Percentiles rank a stretch among this genome's conserved stretches.
These are phyloP conservation scores for Heteromormyrus szaboi DNA, from an alignment of 2,797 vertebrate species.

Conservation along the genomic window DNA sequence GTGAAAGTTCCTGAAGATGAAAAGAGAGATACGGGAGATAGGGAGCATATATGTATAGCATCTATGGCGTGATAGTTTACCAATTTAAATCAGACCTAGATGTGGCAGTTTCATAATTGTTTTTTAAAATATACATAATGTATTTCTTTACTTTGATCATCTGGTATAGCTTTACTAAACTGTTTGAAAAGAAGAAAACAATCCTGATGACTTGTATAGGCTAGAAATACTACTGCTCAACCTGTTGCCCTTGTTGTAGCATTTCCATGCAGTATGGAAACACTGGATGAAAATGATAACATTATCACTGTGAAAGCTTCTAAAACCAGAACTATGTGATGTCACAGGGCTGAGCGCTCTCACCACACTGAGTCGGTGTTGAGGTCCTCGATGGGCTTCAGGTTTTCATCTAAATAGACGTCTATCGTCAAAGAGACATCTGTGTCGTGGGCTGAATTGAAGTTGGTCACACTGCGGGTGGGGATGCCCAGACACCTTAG, in stretches of 20 bases:
- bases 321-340: neutral
- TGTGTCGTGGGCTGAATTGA: constrained; percentile 88
- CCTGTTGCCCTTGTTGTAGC: neutral
- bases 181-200: neutral
- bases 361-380: constrained; percentile 87
- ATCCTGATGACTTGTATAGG: neutral
- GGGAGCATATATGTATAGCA: neutral
- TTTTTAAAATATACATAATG: neutral
- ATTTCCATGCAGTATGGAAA: neutral
- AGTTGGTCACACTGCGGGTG: constrained; percentile 83
- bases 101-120: neutral
- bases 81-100: neutral
- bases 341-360: constrained; percentile 25
- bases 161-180: neutral
- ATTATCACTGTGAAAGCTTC: neutral
- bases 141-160: neutral
- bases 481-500: constrained; percentile 82
- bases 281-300: neutral
- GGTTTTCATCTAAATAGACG: constrained; percentile 79
- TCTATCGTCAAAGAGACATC: constrained; percentile 86
- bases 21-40: neutral
- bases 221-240: neutral
- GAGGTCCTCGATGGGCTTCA: constrained; percentile 73
- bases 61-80: neutral
- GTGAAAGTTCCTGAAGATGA: constrained; percentile 81